Evolutionary conservation across 2,113 vertebrate genomes (phyloP).

Genomic region (Empidonax traillii): DNA sequence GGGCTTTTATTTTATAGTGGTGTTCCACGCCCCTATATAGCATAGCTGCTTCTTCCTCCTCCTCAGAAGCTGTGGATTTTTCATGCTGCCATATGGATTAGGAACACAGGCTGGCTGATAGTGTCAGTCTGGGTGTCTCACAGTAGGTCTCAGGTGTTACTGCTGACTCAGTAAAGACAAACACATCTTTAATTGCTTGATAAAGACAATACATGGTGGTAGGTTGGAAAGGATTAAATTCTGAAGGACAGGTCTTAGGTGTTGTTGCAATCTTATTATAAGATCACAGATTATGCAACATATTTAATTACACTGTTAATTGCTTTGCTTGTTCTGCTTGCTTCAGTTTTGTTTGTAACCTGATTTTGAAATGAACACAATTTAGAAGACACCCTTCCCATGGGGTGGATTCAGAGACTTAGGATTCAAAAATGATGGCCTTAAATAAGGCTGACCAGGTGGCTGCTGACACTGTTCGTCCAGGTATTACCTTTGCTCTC

Average conservation of each 20-base stretch:
- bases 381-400: background rate
- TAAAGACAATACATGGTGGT: background rate
- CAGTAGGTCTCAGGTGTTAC: background rate
- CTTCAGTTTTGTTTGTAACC: background rate
- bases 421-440: background rate
- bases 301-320: background rate
- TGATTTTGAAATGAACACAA: background rate
- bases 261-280: background rate
- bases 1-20: background rate
- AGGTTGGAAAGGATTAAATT: background rate
- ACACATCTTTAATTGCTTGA: background rate
- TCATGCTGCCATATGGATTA: background rate
- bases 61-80: background rate
- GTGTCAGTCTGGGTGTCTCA: background rate
- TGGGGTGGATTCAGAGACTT: background rate
- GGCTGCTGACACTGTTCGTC: background rate
- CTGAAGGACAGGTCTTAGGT: background rate
- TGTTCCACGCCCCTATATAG: background rate
- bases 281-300: background rate
- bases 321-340: background rate
- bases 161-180: background rate
- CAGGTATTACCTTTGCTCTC: background rate
- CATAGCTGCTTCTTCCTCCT: background rate
- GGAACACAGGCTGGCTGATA: background rate
- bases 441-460: background rate